phyloP scores from a whole-genome alignment of 2,113 vertebrate species.

The Noctilio leporinus region DNA sequence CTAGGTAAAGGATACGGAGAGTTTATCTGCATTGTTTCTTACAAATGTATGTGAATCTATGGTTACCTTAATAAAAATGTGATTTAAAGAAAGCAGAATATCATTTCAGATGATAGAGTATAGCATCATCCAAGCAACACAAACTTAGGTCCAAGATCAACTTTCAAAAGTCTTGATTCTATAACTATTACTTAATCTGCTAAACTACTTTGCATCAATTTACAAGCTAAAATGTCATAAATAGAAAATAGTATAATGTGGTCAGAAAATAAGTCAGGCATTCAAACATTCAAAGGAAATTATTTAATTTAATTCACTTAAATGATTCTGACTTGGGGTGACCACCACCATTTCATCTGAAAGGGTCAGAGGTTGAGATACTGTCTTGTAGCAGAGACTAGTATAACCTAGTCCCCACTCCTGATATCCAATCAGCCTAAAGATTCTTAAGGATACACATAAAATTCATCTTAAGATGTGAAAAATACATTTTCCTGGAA shows the following conservation, averaged over 20 bases:
- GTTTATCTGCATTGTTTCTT: neutral
- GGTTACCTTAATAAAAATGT: neutral
- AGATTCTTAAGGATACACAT: neutral
- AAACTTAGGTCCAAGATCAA: neutral
- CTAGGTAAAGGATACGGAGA: neutral
- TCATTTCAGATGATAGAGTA: neutral
- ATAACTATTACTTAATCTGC: neutral
- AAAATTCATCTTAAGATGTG: neutral
- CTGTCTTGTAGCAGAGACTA: neutral
- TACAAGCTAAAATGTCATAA: neutral
- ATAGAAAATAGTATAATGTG: neutral
- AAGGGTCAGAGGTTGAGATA: neutral
- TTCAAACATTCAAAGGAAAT: neutral
- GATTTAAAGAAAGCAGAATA: neutral
- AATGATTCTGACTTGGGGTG: neutral
- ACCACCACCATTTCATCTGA: neutral
- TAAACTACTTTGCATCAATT: neutral
- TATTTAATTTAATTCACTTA: slow-evolving; percentile 1
- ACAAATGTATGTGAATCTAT: neutral
- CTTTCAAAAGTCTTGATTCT: neutral
- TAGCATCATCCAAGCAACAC: neutral
- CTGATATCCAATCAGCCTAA: neutral
- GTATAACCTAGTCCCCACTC: neutral
- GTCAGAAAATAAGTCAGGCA: neutral
- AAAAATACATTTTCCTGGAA: neutral